Percentiles rank a stretch among this genome's conserved stretches.
phyloP scores from a whole-genome alignment of 1,140 invertebrate genomes.

The Drosophila takahashii region DNA sequence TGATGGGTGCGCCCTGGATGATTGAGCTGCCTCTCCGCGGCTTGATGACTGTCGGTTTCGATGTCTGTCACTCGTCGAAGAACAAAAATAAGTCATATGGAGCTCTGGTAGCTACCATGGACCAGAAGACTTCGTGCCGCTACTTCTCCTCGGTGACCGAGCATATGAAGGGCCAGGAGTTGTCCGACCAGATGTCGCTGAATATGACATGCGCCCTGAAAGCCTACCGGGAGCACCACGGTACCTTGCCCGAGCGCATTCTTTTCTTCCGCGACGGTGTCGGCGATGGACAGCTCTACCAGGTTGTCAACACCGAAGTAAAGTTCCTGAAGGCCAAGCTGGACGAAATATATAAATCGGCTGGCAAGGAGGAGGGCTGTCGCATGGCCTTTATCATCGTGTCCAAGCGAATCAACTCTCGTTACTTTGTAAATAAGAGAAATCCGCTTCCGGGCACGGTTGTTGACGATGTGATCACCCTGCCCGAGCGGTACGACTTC shows the following conservation, averaged over 20 bases:
- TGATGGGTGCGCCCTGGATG: constrained; percentile 94
- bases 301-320: constrained; percentile 88
- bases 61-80: constrained; percentile 93
- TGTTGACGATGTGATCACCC: constrained; percentile 93
- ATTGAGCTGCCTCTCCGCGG: constrained; percentile 88
- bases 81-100: constrained; percentile 88
- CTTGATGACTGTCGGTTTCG: constrained; percentile 94
- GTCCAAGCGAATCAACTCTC: constrained; percentile 89
- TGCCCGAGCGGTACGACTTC: constrained; percentile 93
- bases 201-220: constrained; percentile 87
- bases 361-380: constrained; percentile 58
- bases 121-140: constrained; percentile 83
- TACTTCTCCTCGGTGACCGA: constrained; percentile 84
- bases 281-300: constrained; percentile 92
- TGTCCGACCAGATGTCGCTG: constrained; percentile 88
- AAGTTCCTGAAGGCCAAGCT: constrained; percentile 86
- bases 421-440: constrained; percentile 86
- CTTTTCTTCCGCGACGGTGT: constrained; percentile 92
- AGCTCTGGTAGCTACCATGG: constrained; percentile 91
- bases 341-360: constrained; percentile 84
- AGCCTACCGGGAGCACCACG: constrained; percentile 84
- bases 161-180: constrained; percentile 90
- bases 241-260: constrained; percentile 86
- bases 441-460: constrained; percentile 95
- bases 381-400: constrained; percentile 91